phyloP scores from a whole-genome alignment of 2,888 invertebrate species.

The Brassicogethes aeneus region DNA sequence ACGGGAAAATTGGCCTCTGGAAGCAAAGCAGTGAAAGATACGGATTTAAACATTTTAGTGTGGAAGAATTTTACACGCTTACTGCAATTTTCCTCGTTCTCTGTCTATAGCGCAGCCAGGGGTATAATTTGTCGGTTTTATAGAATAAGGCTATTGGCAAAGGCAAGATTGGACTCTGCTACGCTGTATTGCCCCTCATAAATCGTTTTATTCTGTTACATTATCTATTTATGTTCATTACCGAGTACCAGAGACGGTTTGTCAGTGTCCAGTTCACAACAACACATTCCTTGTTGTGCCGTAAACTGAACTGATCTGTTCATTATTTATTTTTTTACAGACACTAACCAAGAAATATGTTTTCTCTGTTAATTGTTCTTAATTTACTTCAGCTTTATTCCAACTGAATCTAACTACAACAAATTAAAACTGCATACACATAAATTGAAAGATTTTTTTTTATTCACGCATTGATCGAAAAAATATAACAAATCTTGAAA shows the following conservation, averaged over 20 bases:
- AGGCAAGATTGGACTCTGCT: conserved; percentile 23
- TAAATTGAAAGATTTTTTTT: no score
- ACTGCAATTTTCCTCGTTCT: conserved; percentile 8
- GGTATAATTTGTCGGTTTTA: conserved; percentile 11
- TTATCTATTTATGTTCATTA: conserved; percentile 33
- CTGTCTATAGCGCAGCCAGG: conserved; percentile 9
- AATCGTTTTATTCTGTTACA: conserved; percentile 31
- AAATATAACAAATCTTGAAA: no score
- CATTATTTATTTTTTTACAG: no score
- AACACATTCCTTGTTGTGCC: background rate
- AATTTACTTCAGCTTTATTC: background rate
- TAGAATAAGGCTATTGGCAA: conserved; percentile 7
- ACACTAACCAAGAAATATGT: background rate
- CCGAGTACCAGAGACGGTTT: conserved; percentile 26
- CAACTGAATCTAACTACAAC: no score
- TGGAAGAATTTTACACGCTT: conserved; percentile 13
- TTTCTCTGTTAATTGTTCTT: background rate
- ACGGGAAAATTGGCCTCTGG: conserved; percentile 16
- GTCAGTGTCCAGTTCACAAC: conserved; percentile 22
- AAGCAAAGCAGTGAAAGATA: conserved; percentile 11
- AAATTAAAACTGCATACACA: no score
- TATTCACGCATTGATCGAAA: no score
- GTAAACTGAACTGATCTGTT: background rate
- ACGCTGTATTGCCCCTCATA: conserved; percentile 30
- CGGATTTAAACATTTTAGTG: conserved; percentile 9